Percentiles rank a stretch among this genome's conserved stretches.
These are phyloP conservation scores for Cryptomyrus ogoouensis DNA, from an alignment of 2,113 vertebrate species.

Conservation along the genomic window DNA sequence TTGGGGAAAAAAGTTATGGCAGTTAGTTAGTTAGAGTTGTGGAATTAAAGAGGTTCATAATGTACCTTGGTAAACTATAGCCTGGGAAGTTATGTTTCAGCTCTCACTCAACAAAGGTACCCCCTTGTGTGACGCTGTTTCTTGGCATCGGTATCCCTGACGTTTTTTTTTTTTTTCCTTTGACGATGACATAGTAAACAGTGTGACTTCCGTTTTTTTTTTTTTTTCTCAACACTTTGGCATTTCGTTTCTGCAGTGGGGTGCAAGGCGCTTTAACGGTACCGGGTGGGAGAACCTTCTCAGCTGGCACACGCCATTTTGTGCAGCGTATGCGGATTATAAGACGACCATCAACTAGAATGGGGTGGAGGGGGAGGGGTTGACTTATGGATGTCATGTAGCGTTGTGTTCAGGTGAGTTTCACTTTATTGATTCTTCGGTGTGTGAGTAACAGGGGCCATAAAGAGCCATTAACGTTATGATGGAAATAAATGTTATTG, in stretches of 20 bases:
- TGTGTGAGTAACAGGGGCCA: background rate
- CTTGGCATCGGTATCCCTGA: background rate
- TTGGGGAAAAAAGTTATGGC: background rate
- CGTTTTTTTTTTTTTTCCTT: background rate
- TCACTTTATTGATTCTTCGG: background rate
- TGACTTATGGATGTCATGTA: background rate
- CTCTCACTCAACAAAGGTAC: background rate
- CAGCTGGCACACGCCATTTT: background rate
- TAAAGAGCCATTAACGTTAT: background rate
- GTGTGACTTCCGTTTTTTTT: background rate
- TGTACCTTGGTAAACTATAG: background rate
- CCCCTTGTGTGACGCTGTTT: background rate
- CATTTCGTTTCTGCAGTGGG: background rate
- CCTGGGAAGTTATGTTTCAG: background rate
- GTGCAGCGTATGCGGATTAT: background rate
- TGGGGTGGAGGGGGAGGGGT: background rate
- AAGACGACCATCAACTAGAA: background rate
- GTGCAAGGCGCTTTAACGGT: background rate
- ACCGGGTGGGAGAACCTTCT: background rate
- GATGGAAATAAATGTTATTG: background rate
- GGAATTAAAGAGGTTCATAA: background rate
- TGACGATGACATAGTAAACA: background rate
- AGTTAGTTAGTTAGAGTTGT: background rate
- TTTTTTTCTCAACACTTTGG: background rate
- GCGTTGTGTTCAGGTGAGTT: background rate